Percentiles rank a stretch among this genome's conserved stretches.
These are phyloP conservation scores for Anseranas semipalmata DNA, from an alignment of 2,113 vertebrate species.

Conservation along the genomic window DNA sequence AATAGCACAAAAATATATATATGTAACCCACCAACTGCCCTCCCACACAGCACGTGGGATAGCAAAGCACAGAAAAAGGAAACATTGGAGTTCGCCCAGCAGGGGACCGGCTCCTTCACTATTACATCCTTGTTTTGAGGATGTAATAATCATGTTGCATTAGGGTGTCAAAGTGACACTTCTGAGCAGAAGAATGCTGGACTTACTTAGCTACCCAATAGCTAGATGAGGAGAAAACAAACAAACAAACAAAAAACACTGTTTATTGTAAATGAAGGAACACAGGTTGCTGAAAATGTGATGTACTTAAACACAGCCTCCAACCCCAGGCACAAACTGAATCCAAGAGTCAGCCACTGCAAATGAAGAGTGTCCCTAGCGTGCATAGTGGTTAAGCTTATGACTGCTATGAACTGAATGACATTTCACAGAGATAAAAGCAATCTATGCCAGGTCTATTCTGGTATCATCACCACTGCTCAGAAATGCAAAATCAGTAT, in stretches of 20 bases:
- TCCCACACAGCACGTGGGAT: background rate
- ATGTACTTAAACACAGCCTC: background rate
- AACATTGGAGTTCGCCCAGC: background rate
- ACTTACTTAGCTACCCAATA: background rate
- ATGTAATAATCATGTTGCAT: background rate
- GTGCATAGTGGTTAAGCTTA: background rate
- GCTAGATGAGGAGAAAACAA: background rate
- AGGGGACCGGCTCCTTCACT: background rate
- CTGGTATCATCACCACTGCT: background rate
- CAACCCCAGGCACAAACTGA: background rate
- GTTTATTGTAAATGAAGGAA: background rate
- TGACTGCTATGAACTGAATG: background rate
- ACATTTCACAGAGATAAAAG: background rate
- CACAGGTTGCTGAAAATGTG: background rate
- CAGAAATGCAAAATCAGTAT: background rate
- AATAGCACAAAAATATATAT: background rate
- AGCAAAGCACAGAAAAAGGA: background rate
- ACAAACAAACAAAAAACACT: background rate
- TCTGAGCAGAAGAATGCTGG: background rate
- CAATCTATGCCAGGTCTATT: background rate
- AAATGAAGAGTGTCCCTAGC: background rate
- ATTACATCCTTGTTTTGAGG: background rate
- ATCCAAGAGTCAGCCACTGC: rapidly evolving
- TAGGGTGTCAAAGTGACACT: background rate
- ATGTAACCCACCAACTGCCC: background rate